Conservation (phyloP, 2,888 invertebrate species). For the Eupeodes luniger region DNA sequence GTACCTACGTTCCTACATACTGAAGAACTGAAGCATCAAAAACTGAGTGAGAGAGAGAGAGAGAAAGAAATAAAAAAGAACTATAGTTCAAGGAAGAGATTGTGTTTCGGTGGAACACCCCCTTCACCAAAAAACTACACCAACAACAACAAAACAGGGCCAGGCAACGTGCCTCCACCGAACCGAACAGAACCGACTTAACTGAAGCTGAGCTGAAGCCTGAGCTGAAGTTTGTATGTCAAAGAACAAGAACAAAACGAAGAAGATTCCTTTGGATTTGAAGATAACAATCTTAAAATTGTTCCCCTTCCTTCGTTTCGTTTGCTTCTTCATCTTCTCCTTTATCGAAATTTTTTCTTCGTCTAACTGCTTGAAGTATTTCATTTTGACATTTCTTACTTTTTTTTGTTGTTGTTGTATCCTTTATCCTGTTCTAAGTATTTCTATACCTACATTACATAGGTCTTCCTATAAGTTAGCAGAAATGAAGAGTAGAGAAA, state of each 20-base stretch:
- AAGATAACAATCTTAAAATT: constrained; percentile 66
- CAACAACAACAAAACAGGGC: constrained; percentile 34
- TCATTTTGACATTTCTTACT: constrained; percentile 50
- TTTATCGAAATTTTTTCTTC: constrained; percentile 28
- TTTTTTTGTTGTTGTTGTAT: constrained; percentile 35
- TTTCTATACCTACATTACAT: neutral
- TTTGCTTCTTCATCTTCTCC: constrained; percentile 17
- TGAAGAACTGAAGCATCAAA: neutral
- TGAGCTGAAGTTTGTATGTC: constrained; percentile 31
- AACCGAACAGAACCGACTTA: no score
- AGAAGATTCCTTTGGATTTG: constrained; percentile 58
- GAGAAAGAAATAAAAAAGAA: neutral
- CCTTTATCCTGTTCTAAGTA: constrained; percentile 42
- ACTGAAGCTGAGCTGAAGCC: no score
- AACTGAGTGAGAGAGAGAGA: constrained; percentile 3
- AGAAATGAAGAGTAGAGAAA: neutral
- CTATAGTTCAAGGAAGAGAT: constrained; percentile 41
- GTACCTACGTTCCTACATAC: constrained; percentile 18
- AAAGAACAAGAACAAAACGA: constrained; percentile 43
- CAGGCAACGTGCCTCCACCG: constrained; percentile 2
- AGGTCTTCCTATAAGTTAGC: no score
- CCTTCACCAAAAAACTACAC: constrained; percentile 7
- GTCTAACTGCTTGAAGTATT: constrained; percentile 42
- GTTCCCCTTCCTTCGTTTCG: constrained; percentile 25
- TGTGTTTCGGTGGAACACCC: constrained; percentile 52